Conservation (phyloP, 2,797 vertebrate species). For the Yasuhikotakia modesta region DNA sequence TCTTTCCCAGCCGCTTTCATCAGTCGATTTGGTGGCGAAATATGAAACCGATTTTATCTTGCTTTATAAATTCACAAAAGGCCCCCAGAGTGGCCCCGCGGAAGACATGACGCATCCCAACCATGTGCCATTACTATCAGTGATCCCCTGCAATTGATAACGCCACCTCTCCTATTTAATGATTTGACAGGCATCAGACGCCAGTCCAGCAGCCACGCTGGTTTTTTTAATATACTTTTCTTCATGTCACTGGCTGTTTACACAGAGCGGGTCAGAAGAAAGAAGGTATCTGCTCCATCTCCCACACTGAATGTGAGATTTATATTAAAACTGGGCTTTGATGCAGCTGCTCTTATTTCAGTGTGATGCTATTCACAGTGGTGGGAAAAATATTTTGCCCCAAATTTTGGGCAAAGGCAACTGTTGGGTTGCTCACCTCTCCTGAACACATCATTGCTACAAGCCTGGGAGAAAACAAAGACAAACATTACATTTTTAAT, state of each 20-base stretch:
- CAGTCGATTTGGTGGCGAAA: constrained; percentile 78
- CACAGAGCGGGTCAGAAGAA: constrained; percentile 74
- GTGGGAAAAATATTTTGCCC: constrained; percentile 42
- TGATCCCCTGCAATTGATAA: constrained; percentile 85
- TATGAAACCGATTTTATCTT: constrained; percentile 82
- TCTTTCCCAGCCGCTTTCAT: constrained; percentile 76
- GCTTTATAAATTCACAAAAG: constrained; percentile 81
- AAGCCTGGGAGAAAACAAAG: constrained; percentile 1
- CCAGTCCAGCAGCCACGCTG: constrained; percentile 70
- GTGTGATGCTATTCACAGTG: constrained; percentile 49
- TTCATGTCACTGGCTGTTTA: constrained; percentile 81
- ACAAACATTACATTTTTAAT: neutral
- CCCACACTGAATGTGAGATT: constrained; percentile 66
- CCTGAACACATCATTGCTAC: constrained; percentile 35
- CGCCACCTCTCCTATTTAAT: constrained; percentile 78
- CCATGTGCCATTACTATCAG: constrained; percentile 76
- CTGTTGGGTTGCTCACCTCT: constrained; percentile 20
- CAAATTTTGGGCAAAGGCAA: constrained; percentile 41
- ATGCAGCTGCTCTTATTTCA: constrained; percentile 61
- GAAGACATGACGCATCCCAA: constrained; percentile 78
- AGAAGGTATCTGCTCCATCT: constrained; percentile 73
- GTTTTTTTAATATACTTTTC: constrained; percentile 77
- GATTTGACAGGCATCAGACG: constrained; percentile 85
- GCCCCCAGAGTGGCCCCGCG: constrained; percentile 77
- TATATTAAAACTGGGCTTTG: constrained; percentile 73